Percentiles rank a stretch among this genome's conserved stretches.
These are phyloP conservation scores for Plusia festucae DNA, from an alignment of 2,888 invertebrate species.

Conservation along the genomic window DNA sequence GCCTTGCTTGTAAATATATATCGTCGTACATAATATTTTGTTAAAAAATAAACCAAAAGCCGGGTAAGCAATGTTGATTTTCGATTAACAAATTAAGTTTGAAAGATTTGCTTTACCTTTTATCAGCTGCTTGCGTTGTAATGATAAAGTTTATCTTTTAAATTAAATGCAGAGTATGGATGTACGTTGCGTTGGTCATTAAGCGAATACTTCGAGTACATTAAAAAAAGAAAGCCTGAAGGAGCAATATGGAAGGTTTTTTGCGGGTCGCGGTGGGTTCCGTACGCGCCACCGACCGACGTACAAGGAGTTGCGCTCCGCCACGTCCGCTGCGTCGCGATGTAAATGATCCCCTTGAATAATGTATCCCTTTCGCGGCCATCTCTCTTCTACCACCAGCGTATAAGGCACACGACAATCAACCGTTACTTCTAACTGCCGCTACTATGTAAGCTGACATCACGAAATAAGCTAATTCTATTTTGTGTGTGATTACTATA, in stretches of 20 bases:
- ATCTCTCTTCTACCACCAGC: conserved; percentile 76
- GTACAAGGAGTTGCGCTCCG: conserved; percentile 83
- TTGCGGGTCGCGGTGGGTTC: conserved; percentile 78
- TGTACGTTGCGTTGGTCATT: conserved; percentile 75
- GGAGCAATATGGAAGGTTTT: conserved; percentile 83
- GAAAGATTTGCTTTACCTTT: conserved; percentile 47
- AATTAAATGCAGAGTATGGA: conserved; percentile 74
- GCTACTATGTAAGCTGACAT: conserved; percentile 70
- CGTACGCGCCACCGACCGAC: conserved; percentile 76
- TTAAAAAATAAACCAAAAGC: not conserved
- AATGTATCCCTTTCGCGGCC: conserved; percentile 86
- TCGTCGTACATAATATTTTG: too few species aligned
- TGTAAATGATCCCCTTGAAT: conserved; percentile 89
- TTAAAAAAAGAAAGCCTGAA: conserved; percentile 81
- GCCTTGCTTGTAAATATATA: too few species aligned
- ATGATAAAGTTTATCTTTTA: conserved; percentile 66
- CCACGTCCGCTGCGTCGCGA: conserved; percentile 81
- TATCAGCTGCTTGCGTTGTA: conserved; percentile 45
- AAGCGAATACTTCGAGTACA: conserved; percentile 75
- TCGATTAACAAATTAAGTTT: conserved; percentile 29
- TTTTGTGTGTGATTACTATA: conserved; percentile 48
- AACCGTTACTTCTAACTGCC: conserved; percentile 85
- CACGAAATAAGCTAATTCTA: conserved; percentile 58
- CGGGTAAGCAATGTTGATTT: conserved; percentile 29
- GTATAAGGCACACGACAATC: conserved; percentile 83